Evolutionary conservation across 2,888 invertebrate species (phyloP).

Genomic region (Thera britannica): DNA sequence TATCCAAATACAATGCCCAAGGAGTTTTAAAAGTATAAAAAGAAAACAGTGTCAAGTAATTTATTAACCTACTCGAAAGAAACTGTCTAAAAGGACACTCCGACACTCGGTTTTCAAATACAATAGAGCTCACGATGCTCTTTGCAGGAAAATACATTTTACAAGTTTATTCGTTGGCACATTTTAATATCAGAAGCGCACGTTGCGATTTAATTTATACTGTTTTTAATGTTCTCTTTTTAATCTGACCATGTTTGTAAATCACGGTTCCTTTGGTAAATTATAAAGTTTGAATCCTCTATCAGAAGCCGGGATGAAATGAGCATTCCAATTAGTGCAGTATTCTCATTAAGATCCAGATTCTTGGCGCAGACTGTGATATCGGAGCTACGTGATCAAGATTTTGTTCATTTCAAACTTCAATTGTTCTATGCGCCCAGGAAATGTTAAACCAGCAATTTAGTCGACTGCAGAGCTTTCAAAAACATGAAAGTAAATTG

Average conservation of each 20-base stretch:
- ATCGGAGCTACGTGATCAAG: constrained; percentile 77
- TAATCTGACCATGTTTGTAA: constrained; percentile 31
- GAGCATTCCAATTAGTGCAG: constrained; percentile 80
- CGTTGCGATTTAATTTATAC: constrained; percentile 30
- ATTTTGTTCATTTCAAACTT: constrained; percentile 63
- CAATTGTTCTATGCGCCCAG: constrained; percentile 39
- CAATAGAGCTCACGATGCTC: constrained; percentile 46
- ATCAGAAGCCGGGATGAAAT: constrained; percentile 63
- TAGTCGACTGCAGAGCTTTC: constrained; percentile 21
- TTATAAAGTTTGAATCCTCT: constrained; percentile 65
- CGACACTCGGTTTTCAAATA: constrained; percentile 42
- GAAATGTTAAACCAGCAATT: constrained; percentile 28
- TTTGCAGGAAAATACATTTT: constrained; percentile 50
- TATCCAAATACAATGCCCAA: constrained; percentile 1
- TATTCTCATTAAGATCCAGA: constrained; percentile 78
- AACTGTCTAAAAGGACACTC: constrained; percentile 43
- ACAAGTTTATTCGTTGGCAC: constrained; percentile 34
- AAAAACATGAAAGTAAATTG: constrained; percentile 25
- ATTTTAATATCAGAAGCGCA: background rate
- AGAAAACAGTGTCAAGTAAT: constrained; percentile 43
- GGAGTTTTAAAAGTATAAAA: constrained; percentile 19
- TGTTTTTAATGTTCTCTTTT: constrained; percentile 9
- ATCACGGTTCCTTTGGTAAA: constrained; percentile 54
- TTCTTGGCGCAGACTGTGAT: constrained; percentile 73
- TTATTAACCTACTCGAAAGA: constrained; percentile 47